Percentiles rank a stretch among this genome's conserved stretches.
These are phyloP conservation scores for Orycteropus afer DNA, from an alignment of 2,113 vertebrate genomes.

Conservation along the genomic window DNA sequence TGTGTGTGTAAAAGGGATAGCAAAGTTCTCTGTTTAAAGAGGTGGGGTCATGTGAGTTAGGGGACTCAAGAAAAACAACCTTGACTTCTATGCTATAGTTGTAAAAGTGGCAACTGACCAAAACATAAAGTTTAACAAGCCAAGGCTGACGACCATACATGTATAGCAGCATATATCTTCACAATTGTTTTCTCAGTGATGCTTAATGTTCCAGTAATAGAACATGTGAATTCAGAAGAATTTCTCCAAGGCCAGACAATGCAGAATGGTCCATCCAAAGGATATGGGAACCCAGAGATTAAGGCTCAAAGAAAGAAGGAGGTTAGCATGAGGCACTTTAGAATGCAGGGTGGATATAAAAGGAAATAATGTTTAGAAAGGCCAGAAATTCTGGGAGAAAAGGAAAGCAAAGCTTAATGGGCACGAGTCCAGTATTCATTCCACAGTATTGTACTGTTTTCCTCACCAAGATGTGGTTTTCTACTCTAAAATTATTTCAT, in stretches of 20 bases:
- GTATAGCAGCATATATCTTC: background rate
- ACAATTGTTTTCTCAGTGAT: background rate
- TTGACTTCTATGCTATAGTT: background rate
- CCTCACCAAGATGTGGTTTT: background rate
- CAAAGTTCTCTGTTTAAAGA: background rate
- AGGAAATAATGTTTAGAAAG: background rate
- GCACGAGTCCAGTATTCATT: background rate
- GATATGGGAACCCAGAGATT: background rate
- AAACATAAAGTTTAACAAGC: background rate
- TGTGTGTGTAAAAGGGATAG: background rate
- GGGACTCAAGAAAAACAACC: background rate
- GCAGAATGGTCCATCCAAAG: background rate
- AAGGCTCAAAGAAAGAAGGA: background rate
- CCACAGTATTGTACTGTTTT: background rate
- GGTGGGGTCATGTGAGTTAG: background rate
- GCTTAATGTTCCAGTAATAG: background rate
- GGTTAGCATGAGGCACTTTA: background rate
- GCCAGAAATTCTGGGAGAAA: background rate
- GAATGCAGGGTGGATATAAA: background rate
- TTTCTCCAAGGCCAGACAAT: background rate
- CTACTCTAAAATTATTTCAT: background rate
- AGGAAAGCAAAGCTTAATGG: background rate
- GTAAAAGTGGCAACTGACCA: background rate
- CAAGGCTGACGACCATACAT: background rate
- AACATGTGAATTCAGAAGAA: slow-evolving; percentile 7